phyloP scores from a whole-genome alignment of 2,113 vertebrate species.

The Malurus elegans region DNA sequence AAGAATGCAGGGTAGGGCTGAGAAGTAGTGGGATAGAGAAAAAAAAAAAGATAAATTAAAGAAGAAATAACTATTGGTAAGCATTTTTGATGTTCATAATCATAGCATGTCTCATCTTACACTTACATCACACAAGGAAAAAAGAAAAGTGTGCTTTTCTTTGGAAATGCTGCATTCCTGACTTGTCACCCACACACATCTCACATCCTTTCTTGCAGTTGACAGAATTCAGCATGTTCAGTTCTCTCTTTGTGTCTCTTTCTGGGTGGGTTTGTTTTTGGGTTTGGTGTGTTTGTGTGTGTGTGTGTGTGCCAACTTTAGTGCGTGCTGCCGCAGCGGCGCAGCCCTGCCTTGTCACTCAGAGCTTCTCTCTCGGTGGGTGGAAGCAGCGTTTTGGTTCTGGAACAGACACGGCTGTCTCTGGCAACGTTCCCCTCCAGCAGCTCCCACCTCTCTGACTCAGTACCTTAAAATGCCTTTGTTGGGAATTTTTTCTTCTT shows the following conservation, averaged over 20 bases:
- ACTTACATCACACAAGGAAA: neutral
- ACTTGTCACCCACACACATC: slow-evolving; percentile 10
- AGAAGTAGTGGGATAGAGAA: neutral
- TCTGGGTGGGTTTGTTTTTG: slow-evolving; percentile 6
- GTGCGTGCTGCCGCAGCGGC: neutral
- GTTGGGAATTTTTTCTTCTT: neutral
- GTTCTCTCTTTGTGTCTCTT: neutral
- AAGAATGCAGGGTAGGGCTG: neutral
- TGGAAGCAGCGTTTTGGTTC: neutral
- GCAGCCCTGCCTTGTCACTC: neutral
- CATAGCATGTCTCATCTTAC: neutral
- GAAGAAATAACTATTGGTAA: neutral
- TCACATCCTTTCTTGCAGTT: slow-evolving; percentile 11
- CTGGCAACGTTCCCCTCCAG: neutral
- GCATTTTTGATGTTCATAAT: neutral
- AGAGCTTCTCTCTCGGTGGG: neutral
- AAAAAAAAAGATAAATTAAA: neutral
- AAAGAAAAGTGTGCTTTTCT: neutral
- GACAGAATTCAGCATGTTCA: slow-evolving; percentile 30
- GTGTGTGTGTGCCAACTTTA: neutral
- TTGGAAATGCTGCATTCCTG: neutral
- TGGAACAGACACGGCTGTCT: slow-evolving; percentile 17
- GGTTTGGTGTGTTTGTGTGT: neutral
- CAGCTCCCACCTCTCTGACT: slow-evolving; percentile 29
- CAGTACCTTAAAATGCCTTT: slow-evolving; percentile 22